Percentiles rank a stretch among this genome's conserved stretches.
Conservation (phyloP, 2,888 invertebrate species). For the Nineta flava region DNA sequence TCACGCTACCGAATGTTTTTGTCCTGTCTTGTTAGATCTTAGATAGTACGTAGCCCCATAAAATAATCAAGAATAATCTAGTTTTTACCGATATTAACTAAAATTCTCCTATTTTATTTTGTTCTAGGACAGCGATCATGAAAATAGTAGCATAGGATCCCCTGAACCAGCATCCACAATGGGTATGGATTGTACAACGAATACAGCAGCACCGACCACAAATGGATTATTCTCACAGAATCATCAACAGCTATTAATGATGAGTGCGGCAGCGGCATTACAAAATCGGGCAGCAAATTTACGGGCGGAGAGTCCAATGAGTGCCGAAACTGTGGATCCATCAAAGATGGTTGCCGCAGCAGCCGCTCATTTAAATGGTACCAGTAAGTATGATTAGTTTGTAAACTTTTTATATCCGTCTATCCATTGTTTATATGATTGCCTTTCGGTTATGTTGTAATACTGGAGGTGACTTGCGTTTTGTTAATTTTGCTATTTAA, state of each 20-base stretch:
- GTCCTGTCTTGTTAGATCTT: too few species aligned
- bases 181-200: constrained; percentile 26
- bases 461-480: too few species aligned
- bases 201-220: constrained; percentile 16
- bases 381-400: constrained; percentile 39
- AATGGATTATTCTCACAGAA: constrained; percentile 19
- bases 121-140: constrained; percentile 45
- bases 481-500: too few species aligned
- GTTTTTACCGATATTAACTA: background rate
- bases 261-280: constrained; percentile 14
- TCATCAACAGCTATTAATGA: constrained; percentile 15
- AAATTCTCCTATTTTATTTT: constrained; percentile 8
- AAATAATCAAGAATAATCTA: background rate
- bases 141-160: constrained; percentile 42
- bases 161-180: constrained; percentile 35
- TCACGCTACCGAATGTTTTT: background rate
- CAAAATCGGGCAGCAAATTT: constrained; percentile 22
- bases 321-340: constrained; percentile 22
- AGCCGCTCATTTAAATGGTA: constrained; percentile 44
- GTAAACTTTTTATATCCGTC: constrained; percentile 18
- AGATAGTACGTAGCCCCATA: too few species aligned
- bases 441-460: too few species aligned
- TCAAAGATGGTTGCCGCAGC: constrained; percentile 31
- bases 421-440: too few species aligned
- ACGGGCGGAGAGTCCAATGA: constrained; percentile 17